Conservation (phyloP, 2,888 invertebrate genomes). For the Serripes groenlandicus region DNA sequence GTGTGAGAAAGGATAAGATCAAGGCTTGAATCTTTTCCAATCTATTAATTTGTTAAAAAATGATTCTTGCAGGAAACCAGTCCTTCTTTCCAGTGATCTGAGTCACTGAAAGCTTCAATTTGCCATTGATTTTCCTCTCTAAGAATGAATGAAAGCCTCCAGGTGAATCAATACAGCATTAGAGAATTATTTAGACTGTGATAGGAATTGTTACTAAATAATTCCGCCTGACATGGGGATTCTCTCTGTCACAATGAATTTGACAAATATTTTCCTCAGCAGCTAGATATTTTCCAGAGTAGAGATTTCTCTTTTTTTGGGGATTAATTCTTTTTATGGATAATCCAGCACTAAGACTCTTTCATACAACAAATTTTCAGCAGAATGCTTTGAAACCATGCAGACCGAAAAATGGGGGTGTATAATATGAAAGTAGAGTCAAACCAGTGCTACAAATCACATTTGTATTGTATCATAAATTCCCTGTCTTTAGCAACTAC, state of each 20-base stretch:
- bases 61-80: conserved; percentile 19
- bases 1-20: conserved; percentile 15
- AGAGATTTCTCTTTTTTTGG: too few relatives aligned
- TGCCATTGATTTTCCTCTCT: conserved; percentile 24
- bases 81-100: conserved; percentile 15
- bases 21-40: conserved; percentile 12
- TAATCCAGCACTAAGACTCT: too few relatives aligned
- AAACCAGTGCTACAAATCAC: too few relatives aligned
- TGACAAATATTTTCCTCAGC: conserved; percentile 12
- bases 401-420: too few relatives aligned
- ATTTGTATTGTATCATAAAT: too few relatives aligned
- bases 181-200: conserved; percentile 24
- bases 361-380: too few relatives aligned
- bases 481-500: too few relatives aligned
- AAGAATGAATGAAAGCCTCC: conserved; percentile 22
- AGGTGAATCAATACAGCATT: conserved; percentile 26
- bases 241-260: conserved; percentile 8
- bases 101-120: conserved; percentile 29
- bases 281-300: conserved; percentile 12
- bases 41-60: conserved; percentile 29
- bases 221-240: conserved; percentile 17
- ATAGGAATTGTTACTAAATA: conserved; percentile 25
- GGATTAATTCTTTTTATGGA: too few relatives aligned
- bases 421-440: too few relatives aligned
- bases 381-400: too few relatives aligned